phyloP scores from a whole-genome alignment of 1,140 invertebrate species.

The Drosophila punjabiensis region DNA sequence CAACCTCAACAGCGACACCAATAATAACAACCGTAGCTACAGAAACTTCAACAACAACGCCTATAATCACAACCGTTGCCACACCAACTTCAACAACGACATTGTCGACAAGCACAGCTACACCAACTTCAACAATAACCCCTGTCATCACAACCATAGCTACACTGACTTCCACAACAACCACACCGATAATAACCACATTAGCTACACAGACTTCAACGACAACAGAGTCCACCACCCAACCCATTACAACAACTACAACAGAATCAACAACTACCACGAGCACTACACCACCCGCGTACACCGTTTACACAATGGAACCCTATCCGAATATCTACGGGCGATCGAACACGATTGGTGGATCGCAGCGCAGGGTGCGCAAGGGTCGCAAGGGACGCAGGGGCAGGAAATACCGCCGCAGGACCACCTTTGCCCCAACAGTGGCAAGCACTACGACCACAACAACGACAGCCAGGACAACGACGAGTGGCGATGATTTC shows the following conservation, averaged over 20 bases:
- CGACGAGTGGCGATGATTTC: constrained; percentile 15
- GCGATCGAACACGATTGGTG: constrained; percentile 2
- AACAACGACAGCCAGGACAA: constrained; percentile 27
- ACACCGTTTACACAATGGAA: constrained; percentile 31
- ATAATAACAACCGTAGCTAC: not conserved
- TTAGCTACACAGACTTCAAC: not conserved
- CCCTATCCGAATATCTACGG: constrained; percentile 56
- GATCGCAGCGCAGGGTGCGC: constrained; percentile 23
- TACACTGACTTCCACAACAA: constrained; percentile 1
- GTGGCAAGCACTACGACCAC: constrained; percentile 16
- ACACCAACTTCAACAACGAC: constrained; percentile 12
- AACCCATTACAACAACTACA: constrained; percentile 17
- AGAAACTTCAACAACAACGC: constrained; percentile 1
- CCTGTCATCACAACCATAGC: not conserved
- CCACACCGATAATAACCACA: not conserved
- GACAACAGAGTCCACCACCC: not conserved
- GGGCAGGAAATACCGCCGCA: constrained; percentile 43
- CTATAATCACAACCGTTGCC: constrained; percentile 2
- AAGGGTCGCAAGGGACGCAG: constrained; percentile 55
- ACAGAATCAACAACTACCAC: constrained; percentile 12
- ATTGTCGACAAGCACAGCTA: not conserved
- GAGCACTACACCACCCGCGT: constrained; percentile 15
- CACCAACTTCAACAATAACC: not conserved
- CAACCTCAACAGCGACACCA: not conserved
- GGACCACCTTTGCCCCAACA: constrained; percentile 36